Percentiles rank a stretch among this genome's conserved stretches.
Conservation (phyloP, 2,113 vertebrate genomes). For the Ascaphus truei region DNA sequence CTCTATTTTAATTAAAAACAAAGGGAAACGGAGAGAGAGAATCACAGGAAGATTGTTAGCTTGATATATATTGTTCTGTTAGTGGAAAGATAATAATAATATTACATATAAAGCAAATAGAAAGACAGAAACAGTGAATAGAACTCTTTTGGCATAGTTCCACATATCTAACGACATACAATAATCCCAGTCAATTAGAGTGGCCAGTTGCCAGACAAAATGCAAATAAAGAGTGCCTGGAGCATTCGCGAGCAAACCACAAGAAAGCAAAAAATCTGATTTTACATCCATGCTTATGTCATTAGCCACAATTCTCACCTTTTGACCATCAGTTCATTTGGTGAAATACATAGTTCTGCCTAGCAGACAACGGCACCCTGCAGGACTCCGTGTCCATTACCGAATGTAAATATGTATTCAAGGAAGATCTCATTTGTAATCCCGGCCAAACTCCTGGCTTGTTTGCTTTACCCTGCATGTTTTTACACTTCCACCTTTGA, state of each 20-base stretch:
- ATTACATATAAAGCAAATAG: not conserved
- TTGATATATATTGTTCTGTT: too few relatives aligned
- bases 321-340: conserved; percentile 9
- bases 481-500: conserved; percentile 32
- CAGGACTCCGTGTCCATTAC: conserved; percentile 18
- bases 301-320: conserved; percentile 2
- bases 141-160: not conserved
- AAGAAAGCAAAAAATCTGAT: not conserved
- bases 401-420: conserved; percentile 32
- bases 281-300: not conserved
- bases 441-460: conserved; percentile 14
- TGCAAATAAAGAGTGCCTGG: conserved; percentile 3
- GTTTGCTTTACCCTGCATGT: conserved; percentile 30
- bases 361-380: not conserved
- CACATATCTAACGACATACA: conserved; percentile 1
- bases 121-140: not conserved
- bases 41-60: too few relatives aligned
- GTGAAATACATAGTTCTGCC: not conserved
- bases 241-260: not conserved
- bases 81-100: not conserved
- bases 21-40: too few relatives aligned
- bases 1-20: too few relatives aligned
- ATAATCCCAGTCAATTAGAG: conserved; percentile 24
- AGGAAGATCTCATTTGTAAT: conserved; percentile 23
- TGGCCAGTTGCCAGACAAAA: conserved; percentile 17